Conservation (phyloP, 2,888 invertebrate species). For the Tipula lateralis region DNA sequence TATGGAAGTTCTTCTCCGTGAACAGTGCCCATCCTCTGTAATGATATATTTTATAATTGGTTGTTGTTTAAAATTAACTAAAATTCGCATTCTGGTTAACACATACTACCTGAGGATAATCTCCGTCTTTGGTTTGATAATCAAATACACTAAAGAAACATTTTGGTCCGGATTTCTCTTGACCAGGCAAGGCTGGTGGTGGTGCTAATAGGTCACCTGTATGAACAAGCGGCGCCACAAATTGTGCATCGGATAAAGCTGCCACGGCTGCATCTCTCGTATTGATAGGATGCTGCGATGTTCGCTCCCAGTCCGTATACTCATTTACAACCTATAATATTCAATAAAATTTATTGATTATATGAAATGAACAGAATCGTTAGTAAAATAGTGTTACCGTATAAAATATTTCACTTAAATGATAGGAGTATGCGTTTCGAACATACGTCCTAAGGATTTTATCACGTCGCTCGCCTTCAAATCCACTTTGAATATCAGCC, state of each 20-base stretch:
- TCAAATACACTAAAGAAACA: slow-evolving; percentile 89
- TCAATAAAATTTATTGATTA: background rate
- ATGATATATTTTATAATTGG: background rate
- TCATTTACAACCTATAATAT: slow-evolving; percentile 71
- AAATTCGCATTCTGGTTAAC: slow-evolving; percentile 3
- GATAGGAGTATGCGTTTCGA: slow-evolving; percentile 90
- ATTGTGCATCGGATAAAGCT: slow-evolving; percentile 89
- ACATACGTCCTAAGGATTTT: slow-evolving; percentile 86
- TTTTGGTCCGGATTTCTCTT: slow-evolving; percentile 62
- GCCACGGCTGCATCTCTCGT: slow-evolving; percentile 85
- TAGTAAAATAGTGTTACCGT: slow-evolving; percentile 56
- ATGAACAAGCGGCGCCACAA: slow-evolving; percentile 84
- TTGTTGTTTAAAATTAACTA: slow-evolving; percentile 28
- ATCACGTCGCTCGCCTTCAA: slow-evolving; percentile 82
- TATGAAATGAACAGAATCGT: slow-evolving; percentile 14
- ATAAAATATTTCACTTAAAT: slow-evolving; percentile 93
- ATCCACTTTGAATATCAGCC: slow-evolving; percentile 74
- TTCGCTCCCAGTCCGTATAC: slow-evolving; percentile 96
- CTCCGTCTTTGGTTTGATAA: slow-evolving; percentile 85
- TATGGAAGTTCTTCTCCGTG: slow-evolving; percentile 90
- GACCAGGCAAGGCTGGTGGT: slow-evolving; percentile 55
- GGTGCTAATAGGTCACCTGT: slow-evolving; percentile 76
- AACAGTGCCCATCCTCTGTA: slow-evolving; percentile 82
- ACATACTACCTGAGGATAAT: slow-evolving; percentile 69
- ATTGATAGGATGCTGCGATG: slow-evolving; percentile 83